A percentile compares a stretch with the other conserved stretches of the same genome.
Conservation (phyloP, 2,888 invertebrate species). For the Crossocerus cetratus region DNA sequence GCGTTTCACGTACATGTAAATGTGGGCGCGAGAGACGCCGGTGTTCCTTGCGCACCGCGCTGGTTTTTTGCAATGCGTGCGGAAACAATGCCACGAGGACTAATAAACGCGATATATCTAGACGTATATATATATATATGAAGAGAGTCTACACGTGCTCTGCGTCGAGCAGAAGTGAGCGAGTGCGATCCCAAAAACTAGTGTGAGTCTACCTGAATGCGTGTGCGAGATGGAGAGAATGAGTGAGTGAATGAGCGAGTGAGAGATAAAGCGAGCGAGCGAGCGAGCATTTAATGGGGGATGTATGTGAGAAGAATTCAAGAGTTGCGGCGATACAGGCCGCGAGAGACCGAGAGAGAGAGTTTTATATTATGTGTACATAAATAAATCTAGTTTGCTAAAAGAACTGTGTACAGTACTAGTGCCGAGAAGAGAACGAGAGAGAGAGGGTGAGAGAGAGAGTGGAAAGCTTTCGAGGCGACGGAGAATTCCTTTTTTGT, state of each 20-base stretch:
- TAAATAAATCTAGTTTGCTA: conserved; percentile 50
- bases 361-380: conserved; percentile 45
- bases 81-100: conserved; percentile 29
- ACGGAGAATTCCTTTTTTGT: not conserved
- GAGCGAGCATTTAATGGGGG: not conserved
- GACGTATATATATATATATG: not conserved
- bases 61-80: conserved; percentile 29
- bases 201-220: not conserved
- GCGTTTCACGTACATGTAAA: no score
- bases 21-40: no score
- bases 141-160: not conserved
- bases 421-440: not conserved
- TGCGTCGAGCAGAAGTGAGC: not conserved
- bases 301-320: conserved; percentile 7
- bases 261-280: conserved; percentile 11
- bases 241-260: not conserved
- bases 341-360: conserved; percentile 41
- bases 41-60: not conserved
- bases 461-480: not conserved
- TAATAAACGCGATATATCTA: conserved; percentile 3
- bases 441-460: not conserved
- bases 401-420: conserved; percentile 48
- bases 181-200: not conserved
- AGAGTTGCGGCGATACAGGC: conserved; percentile 21
- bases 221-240: not conserved